phyloP scores from a whole-genome alignment of 2,888 invertebrate species.

The Apomyelois bistriatella region DNA sequence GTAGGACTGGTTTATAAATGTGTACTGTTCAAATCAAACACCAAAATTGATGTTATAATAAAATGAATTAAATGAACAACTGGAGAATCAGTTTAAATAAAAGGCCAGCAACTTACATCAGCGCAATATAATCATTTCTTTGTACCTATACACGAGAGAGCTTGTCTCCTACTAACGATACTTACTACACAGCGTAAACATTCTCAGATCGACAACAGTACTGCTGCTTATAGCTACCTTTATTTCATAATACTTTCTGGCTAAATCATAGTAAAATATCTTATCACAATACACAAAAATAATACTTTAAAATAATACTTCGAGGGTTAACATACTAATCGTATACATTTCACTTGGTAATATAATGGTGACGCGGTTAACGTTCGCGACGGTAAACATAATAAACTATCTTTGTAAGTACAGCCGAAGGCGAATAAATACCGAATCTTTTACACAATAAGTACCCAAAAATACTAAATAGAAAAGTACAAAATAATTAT shows the following conservation, averaged over 20 bases:
- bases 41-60: background rate
- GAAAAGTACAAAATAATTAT: constrained; percentile 46
- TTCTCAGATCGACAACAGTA: constrained; percentile 47
- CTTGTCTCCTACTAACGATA: constrained; percentile 56
- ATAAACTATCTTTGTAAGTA: constrained; percentile 46
- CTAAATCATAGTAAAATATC: constrained; percentile 68
- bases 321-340: constrained; percentile 65
- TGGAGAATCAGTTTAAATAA: constrained; percentile 25
- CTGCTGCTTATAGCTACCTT: constrained; percentile 66
- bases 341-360: constrained; percentile 64
- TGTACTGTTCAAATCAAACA: background rate
- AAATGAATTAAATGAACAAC: too few species aligned
- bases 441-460: constrained; percentile 33
- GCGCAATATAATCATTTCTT: constrained; percentile 76
- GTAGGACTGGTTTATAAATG: background rate
- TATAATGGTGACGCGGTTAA: constrained; percentile 30
- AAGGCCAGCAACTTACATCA: constrained; percentile 47
- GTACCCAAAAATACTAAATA: constrained; percentile 42
- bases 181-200: constrained; percentile 70
- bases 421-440: constrained; percentile 36
- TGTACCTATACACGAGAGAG: constrained; percentile 72
- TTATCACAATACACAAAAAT: constrained; percentile 73
- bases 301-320: constrained; percentile 77
- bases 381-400: constrained; percentile 46
- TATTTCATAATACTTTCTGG: constrained; percentile 66